Evolutionary conservation across 1,140 invertebrate species (phyloP), one percentile per base, ranked within the genome.

Genomic region (Stegodyphus mimosarum): DNA sequence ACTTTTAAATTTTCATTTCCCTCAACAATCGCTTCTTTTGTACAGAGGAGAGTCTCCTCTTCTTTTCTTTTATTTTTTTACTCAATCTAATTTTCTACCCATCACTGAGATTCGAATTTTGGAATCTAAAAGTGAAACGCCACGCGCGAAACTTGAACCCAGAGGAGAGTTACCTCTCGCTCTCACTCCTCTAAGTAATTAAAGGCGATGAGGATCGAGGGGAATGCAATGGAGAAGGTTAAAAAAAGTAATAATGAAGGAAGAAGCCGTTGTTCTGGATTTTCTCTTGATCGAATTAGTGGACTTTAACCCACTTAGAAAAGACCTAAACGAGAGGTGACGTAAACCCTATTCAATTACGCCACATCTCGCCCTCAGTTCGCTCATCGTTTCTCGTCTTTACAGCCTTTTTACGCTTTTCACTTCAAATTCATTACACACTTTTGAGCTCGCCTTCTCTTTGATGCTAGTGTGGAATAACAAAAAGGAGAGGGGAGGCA

Each of bases 341-440:
- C 66, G 76, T 49, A 11, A 48, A 69, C 10, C 66, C 76, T 69
- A 79, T 79, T 79, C 76, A 79, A 79, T 79, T 79, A 79, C 52
- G 53, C 49, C 11, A 48, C n/a, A 17, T n/a, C 75, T 6, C 15
- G 18, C 11, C 15, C 10, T 18, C 10, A 53, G 33, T 33, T 33
- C 33, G 33, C 33, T 33, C 33, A 33, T 33, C 33, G 33, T 33
- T 33, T 33, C 33, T 33, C 33, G 55, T 33, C 73, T 64, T 7
- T 33, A 48, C 9, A n/a, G 73, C 63, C 75, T 69, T 79, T 79
- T 69, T 69, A 79, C 64, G 64, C 76, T 55, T 53, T 79, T 79
- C 76, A 69, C 64, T 69, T 79, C 76, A 79, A 52, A 79, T 79
- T 79, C 76, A 79, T 79, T 79, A 79, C 76, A 66, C 76, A 18